These are phyloP conservation scores for Loris lydekkerianus DNA, from an alignment of 2,797 vertebrate genomes.

Conservation along the genomic window DNA sequence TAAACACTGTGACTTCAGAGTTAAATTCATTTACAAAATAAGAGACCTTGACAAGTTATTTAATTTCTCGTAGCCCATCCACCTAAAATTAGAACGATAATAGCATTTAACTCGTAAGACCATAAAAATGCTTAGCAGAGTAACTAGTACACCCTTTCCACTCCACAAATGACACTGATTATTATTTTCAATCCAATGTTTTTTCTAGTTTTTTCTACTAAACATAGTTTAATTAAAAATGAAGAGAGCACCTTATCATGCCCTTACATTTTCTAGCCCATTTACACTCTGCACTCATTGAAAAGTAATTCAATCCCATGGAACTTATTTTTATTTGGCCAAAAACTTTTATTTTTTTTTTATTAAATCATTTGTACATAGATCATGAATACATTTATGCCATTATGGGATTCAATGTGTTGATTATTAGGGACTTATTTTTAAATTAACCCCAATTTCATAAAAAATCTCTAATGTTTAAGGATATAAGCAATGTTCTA, in stretches of 20 bases:
- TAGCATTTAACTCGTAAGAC: background rate
- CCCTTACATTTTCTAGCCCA: background rate
- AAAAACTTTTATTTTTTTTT: too few species aligned
- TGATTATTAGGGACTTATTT: background rate
- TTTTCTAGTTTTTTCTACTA: constrained; percentile 50
- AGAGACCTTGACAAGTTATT: background rate
- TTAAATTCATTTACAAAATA: constrained; percentile 29
- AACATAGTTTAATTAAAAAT: background rate
- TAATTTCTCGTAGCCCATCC: constrained; percentile 7
- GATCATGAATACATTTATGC: too few species aligned
- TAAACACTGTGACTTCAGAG: background rate
- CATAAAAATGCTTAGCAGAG: background rate
- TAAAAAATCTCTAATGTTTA: constrained; percentile 56
- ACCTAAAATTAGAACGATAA: background rate
- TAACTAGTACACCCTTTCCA: background rate
- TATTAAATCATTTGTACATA: too few species aligned
- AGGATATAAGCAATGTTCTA: background rate
- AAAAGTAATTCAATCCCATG: constrained; percentile 7
- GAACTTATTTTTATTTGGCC: background rate
- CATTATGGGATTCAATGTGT: too few species aligned
- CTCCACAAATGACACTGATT: background rate
- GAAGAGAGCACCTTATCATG: background rate
- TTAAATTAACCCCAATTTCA: constrained; percentile 4
- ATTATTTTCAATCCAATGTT: background rate
- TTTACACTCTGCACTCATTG: background rate